phyloP scores from a whole-genome alignment of 2,888 invertebrate species.

The Abscondita cerata region DNA sequence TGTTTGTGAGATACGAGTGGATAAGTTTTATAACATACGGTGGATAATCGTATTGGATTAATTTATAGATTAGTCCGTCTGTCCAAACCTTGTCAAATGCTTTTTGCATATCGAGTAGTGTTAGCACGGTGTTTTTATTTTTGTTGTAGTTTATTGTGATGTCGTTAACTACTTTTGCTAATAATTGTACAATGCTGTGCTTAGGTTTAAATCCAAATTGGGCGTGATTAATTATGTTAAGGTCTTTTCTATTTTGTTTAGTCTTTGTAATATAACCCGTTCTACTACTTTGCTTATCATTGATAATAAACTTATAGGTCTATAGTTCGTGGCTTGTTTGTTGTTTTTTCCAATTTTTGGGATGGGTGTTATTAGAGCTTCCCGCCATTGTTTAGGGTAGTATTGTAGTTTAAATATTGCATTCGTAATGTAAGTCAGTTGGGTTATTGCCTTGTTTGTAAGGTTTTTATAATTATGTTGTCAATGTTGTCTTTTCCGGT shows the following conservation, averaged over 20 bases:
- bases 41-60: background rate
- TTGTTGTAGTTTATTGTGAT: conserved; percentile 42
- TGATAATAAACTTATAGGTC: conserved; percentile 36
- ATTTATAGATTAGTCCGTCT: conserved; percentile 37
- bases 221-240: conserved; percentile 24
- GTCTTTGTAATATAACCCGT: conserved; percentile 19
- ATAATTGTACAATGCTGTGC: conserved; percentile 45
- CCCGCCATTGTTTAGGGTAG: background rate
- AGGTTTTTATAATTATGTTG: background rate
- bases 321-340: conserved; percentile 21
- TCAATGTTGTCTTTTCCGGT: background rate
- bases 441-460: background rate
- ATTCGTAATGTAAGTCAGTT: background rate
- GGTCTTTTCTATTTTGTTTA: conserved; percentile 15
- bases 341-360: background rate
- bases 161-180: conserved; percentile 43
- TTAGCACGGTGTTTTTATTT: conserved; percentile 40
- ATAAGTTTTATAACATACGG: background rate
- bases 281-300: conserved; percentile 30
- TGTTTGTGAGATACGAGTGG: background rate
- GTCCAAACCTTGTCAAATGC: conserved; percentile 50
- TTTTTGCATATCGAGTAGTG: conserved; percentile 40
- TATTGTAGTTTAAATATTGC: background rate
- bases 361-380: background rate
- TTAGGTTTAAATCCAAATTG: conserved; percentile 47